A percentile compares a stretch with the other conserved stretches of the same genome.
Evolutionary conservation across 1,140 invertebrate species (phyloP).

Genomic region (Popillia japonica): DNA sequence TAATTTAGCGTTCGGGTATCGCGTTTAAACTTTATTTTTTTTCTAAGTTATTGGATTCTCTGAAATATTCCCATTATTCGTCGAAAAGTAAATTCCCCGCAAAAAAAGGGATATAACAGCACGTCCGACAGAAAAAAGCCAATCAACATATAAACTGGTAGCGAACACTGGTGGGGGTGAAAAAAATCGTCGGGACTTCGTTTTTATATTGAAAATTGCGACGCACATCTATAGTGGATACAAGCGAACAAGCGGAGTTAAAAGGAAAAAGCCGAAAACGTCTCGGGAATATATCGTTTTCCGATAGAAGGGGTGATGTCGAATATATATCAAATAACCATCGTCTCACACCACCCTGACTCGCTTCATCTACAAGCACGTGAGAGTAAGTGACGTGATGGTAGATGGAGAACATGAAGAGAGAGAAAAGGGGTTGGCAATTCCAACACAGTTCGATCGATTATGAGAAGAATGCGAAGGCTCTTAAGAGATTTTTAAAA

Average conservation of each 20-base stretch:
- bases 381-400: neutral
- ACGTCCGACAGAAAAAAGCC: neutral
- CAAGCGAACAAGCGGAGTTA: neutral
- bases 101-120: neutral
- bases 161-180: neutral
- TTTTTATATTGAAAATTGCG: slow-evolving; percentile 3
- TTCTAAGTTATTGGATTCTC: too few relatives aligned
- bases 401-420: neutral
- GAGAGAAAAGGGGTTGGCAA: neutral
- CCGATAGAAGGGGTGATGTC: neutral
- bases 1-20: neutral
- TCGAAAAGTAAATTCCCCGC: neutral
- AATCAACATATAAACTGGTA: slow-evolving; percentile 6
- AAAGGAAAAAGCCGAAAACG: neutral
- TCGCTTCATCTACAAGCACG: neutral
- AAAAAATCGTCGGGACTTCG: neutral
- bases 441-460: neutral
- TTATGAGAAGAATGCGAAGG: neutral
- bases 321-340: slow-evolving; percentile 12
- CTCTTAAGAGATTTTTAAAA: too few relatives aligned
- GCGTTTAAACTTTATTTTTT: too few relatives aligned
- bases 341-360: neutral
- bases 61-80: too few relatives aligned
- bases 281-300: slow-evolving; percentile 10
- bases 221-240: neutral